phyloP scores from a whole-genome alignment of 2,113 vertebrate genomes.

The Solenodon paradoxus region DNA sequence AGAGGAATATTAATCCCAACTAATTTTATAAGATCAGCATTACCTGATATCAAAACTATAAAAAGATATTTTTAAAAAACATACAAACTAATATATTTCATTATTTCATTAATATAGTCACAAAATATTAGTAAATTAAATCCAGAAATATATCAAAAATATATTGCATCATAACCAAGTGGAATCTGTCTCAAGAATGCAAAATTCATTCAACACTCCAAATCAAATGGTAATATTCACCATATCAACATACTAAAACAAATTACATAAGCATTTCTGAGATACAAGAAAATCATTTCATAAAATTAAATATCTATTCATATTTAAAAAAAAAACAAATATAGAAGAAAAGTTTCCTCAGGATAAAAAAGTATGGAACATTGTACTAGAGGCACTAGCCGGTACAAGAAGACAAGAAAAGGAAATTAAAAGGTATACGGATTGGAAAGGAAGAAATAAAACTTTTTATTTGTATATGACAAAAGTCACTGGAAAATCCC shows the following conservation, averaged over 20 bases:
- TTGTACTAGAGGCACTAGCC: neutral
- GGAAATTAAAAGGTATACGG: neutral
- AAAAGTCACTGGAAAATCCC: neutral
- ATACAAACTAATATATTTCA: neutral
- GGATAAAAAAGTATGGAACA: neutral
- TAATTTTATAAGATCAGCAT: neutral
- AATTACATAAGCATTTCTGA: neutral
- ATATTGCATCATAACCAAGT: neutral
- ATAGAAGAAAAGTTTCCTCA: neutral
- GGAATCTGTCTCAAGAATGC: neutral
- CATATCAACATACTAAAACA: neutral
- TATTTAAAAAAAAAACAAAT: constrained; percentile 12
- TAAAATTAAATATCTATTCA: neutral
- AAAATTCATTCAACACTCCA: neutral
- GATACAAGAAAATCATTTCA: neutral
- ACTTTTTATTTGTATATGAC: neutral
- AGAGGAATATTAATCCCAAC: neutral
- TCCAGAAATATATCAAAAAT: too few species aligned
- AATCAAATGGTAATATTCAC: neutral
- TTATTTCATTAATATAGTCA: neutral
- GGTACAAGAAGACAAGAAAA: neutral
- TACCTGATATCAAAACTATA: neutral
- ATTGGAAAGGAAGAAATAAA: neutral
- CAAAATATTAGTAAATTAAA: neutral
- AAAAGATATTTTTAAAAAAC: neutral